A percentile compares a stretch with the other conserved stretches of the same genome.
phyloP scores from a whole-genome alignment of 2,797 vertebrate genomes.

The Catamblyrhynchus diadema region DNA sequence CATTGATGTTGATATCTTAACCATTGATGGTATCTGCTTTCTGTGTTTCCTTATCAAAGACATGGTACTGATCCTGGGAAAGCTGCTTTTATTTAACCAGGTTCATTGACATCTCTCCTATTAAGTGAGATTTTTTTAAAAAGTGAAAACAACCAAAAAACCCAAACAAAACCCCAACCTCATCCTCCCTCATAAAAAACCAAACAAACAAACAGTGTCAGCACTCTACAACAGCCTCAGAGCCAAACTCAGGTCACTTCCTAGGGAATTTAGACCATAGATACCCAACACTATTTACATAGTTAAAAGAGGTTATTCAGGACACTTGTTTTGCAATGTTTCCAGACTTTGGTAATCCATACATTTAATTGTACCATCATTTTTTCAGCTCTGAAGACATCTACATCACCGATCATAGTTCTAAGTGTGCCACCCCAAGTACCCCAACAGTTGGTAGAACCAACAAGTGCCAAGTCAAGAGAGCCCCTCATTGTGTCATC shows the following conservation, averaged over 20 bases:
- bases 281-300: neutral
- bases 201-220: neutral
- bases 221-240: neutral
- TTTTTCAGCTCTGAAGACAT: neutral
- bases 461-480: neutral
- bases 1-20: neutral
- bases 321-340: neutral
- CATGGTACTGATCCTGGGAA: neutral
- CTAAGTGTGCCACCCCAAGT: neutral
- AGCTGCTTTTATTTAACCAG: neutral
- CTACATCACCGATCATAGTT: neutral
- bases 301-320: neutral
- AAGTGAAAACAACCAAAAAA: neutral
- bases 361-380: neutral
- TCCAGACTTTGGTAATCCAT: neutral
- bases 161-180: rapidly evolving
- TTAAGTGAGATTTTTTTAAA: neutral
- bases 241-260: neutral
- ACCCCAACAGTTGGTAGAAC: neutral
- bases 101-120: neutral
- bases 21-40: neutral
- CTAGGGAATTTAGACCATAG: neutral
- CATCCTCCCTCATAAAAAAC: neutral
- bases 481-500: neutral
- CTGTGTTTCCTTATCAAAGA: neutral